A percentile compares a stretch with the other conserved stretches of the same genome.
Evolutionary conservation across 2,113 vertebrate genomes (phyloP).

Genomic region (Urocynchramus pylzowi): DNA sequence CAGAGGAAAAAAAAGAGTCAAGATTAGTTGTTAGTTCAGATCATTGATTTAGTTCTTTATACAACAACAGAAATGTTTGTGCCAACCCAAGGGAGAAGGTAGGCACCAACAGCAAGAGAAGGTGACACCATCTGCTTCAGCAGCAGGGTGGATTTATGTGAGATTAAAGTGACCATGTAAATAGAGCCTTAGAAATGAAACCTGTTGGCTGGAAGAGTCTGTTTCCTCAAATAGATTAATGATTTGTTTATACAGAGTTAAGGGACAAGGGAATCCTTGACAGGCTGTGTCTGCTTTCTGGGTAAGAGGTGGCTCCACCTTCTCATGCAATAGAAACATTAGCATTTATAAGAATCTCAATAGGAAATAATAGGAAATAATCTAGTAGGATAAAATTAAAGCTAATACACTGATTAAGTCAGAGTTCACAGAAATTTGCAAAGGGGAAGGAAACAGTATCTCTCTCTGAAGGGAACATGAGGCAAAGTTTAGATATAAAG

Average conservation of each 20-base stretch:
- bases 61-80: background rate
- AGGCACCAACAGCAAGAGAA: background rate
- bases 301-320: background rate
- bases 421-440: background rate
- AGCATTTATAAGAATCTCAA: background rate
- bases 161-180: background rate
- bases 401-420: background rate
- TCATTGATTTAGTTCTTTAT: background rate
- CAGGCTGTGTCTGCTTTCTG: background rate
- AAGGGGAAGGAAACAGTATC: background rate
- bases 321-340: background rate
- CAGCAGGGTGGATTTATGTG: background rate
- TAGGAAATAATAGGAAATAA: background rate
- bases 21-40: background rate
- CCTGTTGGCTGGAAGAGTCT: background rate
- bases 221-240: constrained; percentile 7
- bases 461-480: background rate
- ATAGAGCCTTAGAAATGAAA: background rate
- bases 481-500: background rate
- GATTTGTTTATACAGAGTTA: constrained; percentile 2
- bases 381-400: background rate
- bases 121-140: background rate
- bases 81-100: background rate
- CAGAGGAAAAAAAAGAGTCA: background rate
- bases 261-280: background rate